Base-by-base conservation (phyloP, 2,113 vertebrate genomes). In the Albula goreensis region DNA sequence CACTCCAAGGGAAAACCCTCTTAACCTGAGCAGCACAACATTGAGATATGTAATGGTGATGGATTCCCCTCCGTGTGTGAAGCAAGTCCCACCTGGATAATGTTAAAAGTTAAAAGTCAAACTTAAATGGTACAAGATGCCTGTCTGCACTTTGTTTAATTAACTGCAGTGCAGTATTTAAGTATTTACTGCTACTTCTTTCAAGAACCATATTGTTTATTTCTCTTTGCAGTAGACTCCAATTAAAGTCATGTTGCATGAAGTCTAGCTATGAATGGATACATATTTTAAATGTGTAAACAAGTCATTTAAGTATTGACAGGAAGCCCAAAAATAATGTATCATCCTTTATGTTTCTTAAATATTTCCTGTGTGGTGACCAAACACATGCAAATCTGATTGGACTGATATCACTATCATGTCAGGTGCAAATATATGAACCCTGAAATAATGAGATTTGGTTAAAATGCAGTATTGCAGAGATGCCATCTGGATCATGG, bases 111-210 rank as follows among this genome's bases (percentile, higher is more conserved):
- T 83, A 87, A 87, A 92, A 89, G 78, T 88, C 90, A 91, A 92
- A 88, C 82, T 90, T 93, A 93, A 93, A 92, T 89, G 91, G 91
- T 94, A 83, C 90, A 93, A 92, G 90, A 93, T 91, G 93, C 87
- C 92, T 90, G 93, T 89, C 90, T 90, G 87, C 89, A 41, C 31
- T 41, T 91, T 91, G 12, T 93, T 93, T 94, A 92, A 93, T 93
- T 94, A 93, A 92, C 91, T 91, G 92, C 92, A 93, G 89, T 86
- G 19, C 91, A 90, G 88, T 84, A 89, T 87, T 93, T 90, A 92
- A 92, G 93, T 85, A 87, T 91, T 90, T 93, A 88, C 90, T 56
- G 53, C 53, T 89, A 86, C 88, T 89, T 90, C 70, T 86, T 50
- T 41, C 86, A 86, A 41, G 31, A 41, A 41, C 31, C 31, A 41